Conservation (phyloP, 2,888 invertebrate species). For the Sylvicola fuscatus region DNA sequence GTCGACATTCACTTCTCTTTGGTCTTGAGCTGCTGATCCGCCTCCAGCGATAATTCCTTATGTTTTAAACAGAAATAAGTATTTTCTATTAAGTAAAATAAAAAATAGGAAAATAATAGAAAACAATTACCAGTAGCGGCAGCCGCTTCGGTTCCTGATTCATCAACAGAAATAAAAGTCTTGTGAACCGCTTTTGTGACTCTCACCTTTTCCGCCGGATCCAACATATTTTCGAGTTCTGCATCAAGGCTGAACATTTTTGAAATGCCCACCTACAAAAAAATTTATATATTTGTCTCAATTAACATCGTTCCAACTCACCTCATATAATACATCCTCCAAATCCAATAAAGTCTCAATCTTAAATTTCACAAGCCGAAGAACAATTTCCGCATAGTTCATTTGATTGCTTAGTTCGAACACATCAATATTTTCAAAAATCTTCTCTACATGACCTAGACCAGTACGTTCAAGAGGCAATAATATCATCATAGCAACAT, state of each 20-base stretch:
- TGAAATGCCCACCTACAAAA: slow-evolving; percentile 44
- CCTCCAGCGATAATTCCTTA: no score
- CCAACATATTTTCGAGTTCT: slow-evolving; percentile 42
- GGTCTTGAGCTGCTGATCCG: no score
- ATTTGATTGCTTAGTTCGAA: no score
- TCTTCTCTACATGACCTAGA: slow-evolving; percentile 28
- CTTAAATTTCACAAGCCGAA: no score
- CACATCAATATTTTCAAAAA: no score
- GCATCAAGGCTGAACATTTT: slow-evolving; percentile 38
- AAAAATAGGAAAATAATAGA: no score
- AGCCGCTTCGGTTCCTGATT: slow-evolving; percentile 71
- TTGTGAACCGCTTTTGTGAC: slow-evolving; percentile 63
- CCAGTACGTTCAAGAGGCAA: slow-evolving; percentile 49
- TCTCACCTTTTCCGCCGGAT: slow-evolving; percentile 25
- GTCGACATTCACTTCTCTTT: no score
- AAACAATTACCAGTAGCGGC: slow-evolving; percentile 49
- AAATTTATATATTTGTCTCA: slow-evolving; percentile 32
- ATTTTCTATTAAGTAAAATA: no score
- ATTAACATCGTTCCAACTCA: slow-evolving; percentile 31
- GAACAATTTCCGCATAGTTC: no score
- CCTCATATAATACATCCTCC: slow-evolving; percentile 33
- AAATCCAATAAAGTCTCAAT: no score
- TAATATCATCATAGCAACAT: slow-evolving; percentile 53
- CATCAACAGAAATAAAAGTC: slow-evolving; percentile 68
- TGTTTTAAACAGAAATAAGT: no score